Evolutionary conservation across 1,140 invertebrate genomes (phyloP).

Genomic region (Gonioctena quinquepunctata): DNA sequence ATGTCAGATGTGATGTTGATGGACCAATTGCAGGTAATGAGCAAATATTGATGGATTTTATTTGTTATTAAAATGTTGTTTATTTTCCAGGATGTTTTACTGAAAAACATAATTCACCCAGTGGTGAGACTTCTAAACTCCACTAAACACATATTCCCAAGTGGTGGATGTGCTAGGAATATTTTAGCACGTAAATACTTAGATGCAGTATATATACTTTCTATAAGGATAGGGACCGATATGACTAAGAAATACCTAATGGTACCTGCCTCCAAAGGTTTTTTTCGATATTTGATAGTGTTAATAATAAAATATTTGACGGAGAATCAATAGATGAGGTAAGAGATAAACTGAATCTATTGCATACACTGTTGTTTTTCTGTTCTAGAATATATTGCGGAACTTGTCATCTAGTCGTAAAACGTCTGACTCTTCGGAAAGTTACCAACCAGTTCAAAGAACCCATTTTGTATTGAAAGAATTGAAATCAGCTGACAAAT

Average conservation of each 20-base stretch:
- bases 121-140: slow-evolving; percentile 75
- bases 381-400: too few species aligned
- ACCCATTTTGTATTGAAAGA: not conserved
- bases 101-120: slow-evolving; percentile 79
- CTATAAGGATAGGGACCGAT: slow-evolving; percentile 79
- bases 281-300: slow-evolving; percentile 87
- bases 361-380: not conserved
- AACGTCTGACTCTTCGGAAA: too few species aligned
- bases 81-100: slow-evolving; percentile 66
- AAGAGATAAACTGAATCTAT: not conserved
- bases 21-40: slow-evolving; percentile 78
- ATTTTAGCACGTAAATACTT: slow-evolving; percentile 79
- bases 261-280: slow-evolving; percentile 74
- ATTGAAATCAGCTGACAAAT: not conserved
- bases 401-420: too few species aligned
- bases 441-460: not conserved
- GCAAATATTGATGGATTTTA: not conserved
- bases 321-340: not conserved
- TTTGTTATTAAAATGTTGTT: not conserved
- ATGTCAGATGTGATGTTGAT: slow-evolving; percentile 84
- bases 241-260: slow-evolving; percentile 81
- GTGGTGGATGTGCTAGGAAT: slow-evolving; percentile 71
- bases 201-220: slow-evolving; percentile 78
- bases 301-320: slow-evolving; percentile 55
- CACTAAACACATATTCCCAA: slow-evolving; percentile 76